A percentile compares a stretch with the other conserved stretches of the same genome.
These are phyloP conservation scores for Melanostoma mellinum DNA, from an alignment of 2,888 invertebrate genomes.

Conservation along the genomic window DNA sequence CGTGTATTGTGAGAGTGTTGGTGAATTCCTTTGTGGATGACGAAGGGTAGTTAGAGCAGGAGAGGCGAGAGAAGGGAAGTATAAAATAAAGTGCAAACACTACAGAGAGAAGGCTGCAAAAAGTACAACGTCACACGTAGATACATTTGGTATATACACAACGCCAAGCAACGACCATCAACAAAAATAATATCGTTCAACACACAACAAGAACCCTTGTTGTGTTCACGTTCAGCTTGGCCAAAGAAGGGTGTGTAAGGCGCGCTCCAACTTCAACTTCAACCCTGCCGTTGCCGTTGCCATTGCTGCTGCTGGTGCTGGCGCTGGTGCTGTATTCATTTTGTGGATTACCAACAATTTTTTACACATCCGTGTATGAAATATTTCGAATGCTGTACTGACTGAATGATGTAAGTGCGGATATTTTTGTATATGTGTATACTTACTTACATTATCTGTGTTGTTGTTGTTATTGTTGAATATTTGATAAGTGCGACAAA, in stretches of 20 bases:
- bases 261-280: neutral
- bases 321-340: conserved; percentile 31
- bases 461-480: conserved; percentile 18
- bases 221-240: neutral
- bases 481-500: conserved; percentile 63
- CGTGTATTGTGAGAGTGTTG: conserved; percentile 30
- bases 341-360: conserved; percentile 70
- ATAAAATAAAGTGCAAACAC: conserved; percentile 65
- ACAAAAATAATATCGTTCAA: conserved; percentile 36
- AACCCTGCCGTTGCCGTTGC: too few species aligned
- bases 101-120: conserved; percentile 61
- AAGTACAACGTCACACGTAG: conserved; percentile 61
- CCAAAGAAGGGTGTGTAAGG: conserved; percentile 24
- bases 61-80: conserved; percentile 22
- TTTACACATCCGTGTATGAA: conserved; percentile 48
- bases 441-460: conserved; percentile 40
- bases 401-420: conserved; percentile 65
- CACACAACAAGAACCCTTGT: conserved; percentile 35
- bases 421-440: conserved; percentile 10
- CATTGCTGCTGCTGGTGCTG: too few species aligned
- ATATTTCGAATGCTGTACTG: conserved; percentile 51
- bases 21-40: conserved; percentile 42
- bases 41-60: conserved; percentile 22
- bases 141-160: conserved; percentile 52
- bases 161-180: conserved; percentile 6